Percentiles rank a stretch among this genome's conserved stretches.
phyloP scores from a whole-genome alignment of 2,888 invertebrate genomes.

The Cantharis nigra region DNA sequence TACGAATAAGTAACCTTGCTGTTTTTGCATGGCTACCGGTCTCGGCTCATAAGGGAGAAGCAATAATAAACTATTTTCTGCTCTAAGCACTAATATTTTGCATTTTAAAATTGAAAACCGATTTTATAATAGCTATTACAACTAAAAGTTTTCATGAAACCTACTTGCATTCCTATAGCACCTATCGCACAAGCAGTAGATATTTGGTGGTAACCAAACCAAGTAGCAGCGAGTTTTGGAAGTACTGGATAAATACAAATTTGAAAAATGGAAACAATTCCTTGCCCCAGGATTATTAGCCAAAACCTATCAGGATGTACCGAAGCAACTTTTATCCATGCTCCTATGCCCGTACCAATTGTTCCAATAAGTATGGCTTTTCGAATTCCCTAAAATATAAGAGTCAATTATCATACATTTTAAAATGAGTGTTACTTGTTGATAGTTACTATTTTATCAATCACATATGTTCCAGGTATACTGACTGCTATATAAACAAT shows the following conservation, averaged over 20 bases:
- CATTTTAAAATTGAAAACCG: too few species aligned
- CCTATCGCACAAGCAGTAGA: constrained; percentile 96
- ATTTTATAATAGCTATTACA: neutral
- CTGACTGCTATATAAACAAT: neutral
- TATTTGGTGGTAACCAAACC: constrained; percentile 95
- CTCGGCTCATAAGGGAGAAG: too few species aligned
- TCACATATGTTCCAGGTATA: neutral
- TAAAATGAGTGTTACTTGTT: neutral
- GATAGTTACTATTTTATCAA: neutral
- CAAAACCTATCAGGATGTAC: constrained; percentile 81
- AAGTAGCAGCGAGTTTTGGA: constrained; percentile 88
- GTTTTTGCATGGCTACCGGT: too few species aligned
- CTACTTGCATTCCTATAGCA: neutral
- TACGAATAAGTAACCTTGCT: too few species aligned
- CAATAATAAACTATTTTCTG: too few species aligned
- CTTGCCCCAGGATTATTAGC: constrained; percentile 86
- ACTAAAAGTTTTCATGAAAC: neutral
- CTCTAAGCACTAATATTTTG: too few species aligned
- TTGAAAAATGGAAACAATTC: constrained; percentile 83
- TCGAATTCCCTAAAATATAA: constrained; percentile 74
- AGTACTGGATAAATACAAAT: constrained; percentile 91
- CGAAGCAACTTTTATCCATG: constrained; percentile 88
- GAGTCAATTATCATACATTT: neutral
- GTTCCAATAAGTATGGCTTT: constrained; percentile 79
- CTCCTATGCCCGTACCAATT: constrained; percentile 80